Base-by-base conservation (phyloP, 2,888 invertebrate genomes). In the Saturnia japonica region DNA sequence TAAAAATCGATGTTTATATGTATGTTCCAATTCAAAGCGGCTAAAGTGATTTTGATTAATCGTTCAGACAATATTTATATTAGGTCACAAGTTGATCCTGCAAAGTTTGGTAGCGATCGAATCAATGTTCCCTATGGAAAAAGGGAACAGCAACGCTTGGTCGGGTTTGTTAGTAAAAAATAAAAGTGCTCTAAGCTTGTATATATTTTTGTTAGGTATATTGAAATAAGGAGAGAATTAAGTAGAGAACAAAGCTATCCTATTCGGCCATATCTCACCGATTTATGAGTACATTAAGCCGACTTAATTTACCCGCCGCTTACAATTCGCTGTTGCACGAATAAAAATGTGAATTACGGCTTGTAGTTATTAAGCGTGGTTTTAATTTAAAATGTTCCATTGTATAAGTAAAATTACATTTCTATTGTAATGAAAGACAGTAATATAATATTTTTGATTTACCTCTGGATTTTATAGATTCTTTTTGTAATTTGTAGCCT, bases 211-310 rank as follows among this genome's bases (percentile, higher is more conserved):
- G 14, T 28, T 62, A 16, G 62, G 16, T 62, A 34, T 34, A 62
- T 19, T 62, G 19, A 19, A 60, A 40, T 40, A 64, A n/a, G 16
- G n/a, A 64, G 40, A n/a, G 40, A 40, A 64, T 64, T 25, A 60
- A 64, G 19, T 11, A 40, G 19, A 60, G 57, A 60, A 60, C 57
- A 60, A 60, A 60, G 64, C 40, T 64, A 40, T 40, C 1, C 16
- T 16, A 14, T 16, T 40, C 67, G 60, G 54, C 40, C 67, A 66
- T 70, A 67, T 66, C 68, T 70, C 68, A 68, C 72, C 72, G 62
- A 71, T 71, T 71, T 80, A 81, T 80, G 76, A 75, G 74, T 75
- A 73, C 75, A 78, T 82, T 77, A 80, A 78, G 78, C 74, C 71
- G 66, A 74, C 72, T 77, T 80, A 78, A 80, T 81, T 79, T 74